These are phyloP conservation scores for Hypsibius dujardini DNA, from an alignment of 1,140 invertebrate genomes.

Conservation along the genomic window DNA sequence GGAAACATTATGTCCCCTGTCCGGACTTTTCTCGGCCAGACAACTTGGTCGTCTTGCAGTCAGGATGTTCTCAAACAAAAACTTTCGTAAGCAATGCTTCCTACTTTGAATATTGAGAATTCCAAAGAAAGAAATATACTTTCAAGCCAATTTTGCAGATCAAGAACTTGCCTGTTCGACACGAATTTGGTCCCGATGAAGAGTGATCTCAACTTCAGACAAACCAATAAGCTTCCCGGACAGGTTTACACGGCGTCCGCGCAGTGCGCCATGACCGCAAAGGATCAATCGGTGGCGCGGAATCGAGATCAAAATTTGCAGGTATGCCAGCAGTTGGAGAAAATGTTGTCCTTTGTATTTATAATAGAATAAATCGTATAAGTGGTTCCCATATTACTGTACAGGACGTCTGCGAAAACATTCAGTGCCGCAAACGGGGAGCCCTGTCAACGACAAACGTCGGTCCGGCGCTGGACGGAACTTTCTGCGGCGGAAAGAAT, in stretches of 20 bases:
- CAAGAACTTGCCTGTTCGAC: not conserved
- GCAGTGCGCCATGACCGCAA: not conserved
- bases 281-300: not conserved
- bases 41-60: not conserved
- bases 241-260: not conserved
- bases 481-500: not conserved
- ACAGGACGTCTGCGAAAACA: not conserved
- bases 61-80: not conserved
- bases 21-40: not conserved
- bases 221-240: not conserved
- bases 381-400: not conserved
- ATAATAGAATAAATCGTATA: not conserved
- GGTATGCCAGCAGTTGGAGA: not conserved
- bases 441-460: not conserved
- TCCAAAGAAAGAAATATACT: too few species aligned
- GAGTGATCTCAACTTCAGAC: not conserved
- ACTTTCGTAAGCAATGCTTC: not conserved
- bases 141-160: not conserved
- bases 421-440: not conserved
- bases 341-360: not conserved
- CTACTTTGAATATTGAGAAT: too few species aligned
- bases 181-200: not conserved
- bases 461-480: slow-evolving; percentile 6
- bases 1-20: not conserved
- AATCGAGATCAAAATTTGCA: not conserved